These are phyloP conservation scores for Tachycineta bicolor DNA, from an alignment of 2,113 vertebrate species.

Conservation along the genomic window DNA sequence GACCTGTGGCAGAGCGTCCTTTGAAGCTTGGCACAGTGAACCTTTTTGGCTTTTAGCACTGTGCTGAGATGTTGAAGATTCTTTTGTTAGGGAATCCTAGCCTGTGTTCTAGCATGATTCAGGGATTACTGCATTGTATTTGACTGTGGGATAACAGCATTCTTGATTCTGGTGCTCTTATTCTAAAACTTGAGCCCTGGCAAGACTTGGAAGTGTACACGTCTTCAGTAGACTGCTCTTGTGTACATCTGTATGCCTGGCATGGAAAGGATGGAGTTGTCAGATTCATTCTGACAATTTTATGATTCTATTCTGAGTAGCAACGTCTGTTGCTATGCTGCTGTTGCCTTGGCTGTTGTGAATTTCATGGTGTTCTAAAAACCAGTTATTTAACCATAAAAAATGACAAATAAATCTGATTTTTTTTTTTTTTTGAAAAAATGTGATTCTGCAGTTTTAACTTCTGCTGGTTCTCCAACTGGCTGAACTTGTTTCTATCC, in stretches of 20 bases:
- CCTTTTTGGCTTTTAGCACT: not conserved
- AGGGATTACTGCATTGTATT: not conserved
- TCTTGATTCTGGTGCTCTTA: not conserved
- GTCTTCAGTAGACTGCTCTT: not conserved
- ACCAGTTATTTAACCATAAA: slow-evolving; percentile 14
- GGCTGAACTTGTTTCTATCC: not conserved
- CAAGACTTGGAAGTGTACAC: not conserved
- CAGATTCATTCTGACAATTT: not conserved
- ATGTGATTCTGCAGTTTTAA: not conserved
- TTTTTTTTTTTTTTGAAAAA: not conserved
- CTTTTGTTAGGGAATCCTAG: not conserved
- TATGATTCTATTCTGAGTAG: slow-evolving; percentile 22
- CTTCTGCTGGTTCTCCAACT: not conserved
- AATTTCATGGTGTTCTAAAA: slow-evolving; percentile 37
- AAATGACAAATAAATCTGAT: not conserved
- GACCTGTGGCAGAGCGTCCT: not conserved
- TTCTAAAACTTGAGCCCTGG: not conserved
- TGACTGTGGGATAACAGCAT: not conserved
- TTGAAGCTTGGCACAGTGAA: not conserved
- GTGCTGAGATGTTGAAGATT: not conserved
- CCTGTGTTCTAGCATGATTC: not conserved
- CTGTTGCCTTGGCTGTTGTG: slow-evolving; percentile 46
- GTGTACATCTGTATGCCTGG: not conserved
- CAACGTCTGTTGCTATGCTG: slow-evolving; percentile 48
- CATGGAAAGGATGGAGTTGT: not conserved